Conservation (phyloP, 2,888 invertebrate genomes). For the Tortrix viridana region DNA sequence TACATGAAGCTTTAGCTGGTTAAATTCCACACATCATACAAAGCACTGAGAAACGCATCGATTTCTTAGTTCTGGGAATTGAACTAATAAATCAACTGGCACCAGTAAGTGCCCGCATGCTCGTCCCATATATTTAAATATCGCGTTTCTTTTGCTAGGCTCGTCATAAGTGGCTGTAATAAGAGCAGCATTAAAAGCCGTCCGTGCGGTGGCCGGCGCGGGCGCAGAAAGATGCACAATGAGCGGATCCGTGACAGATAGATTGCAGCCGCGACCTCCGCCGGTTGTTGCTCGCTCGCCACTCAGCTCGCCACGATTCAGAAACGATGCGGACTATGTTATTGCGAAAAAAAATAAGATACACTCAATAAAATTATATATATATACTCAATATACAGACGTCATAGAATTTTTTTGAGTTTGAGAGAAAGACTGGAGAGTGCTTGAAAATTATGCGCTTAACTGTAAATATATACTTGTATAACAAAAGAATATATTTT, state of each 20-base stretch:
- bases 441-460: no score
- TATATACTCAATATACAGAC: no score
- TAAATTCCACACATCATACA: constrained; percentile 21
- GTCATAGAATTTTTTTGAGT: no score
- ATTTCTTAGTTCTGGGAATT: neutral
- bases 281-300: constrained; percentile 33
- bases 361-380: no score
- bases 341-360: no score
- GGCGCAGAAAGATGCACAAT: constrained; percentile 44
- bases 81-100: no score
- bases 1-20: no score
- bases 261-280: constrained; percentile 43
- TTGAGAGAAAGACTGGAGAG: no score
- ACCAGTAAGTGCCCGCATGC: constrained; percentile 7
- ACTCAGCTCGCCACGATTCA: constrained; percentile 22
- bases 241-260: constrained; percentile 49
- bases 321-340: neutral
- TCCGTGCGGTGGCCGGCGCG: constrained; percentile 30
- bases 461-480: no score
- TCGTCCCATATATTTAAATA: constrained; percentile 30
- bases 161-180: constrained; percentile 38
- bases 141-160: constrained; percentile 35
- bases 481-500: no score
- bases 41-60: neutral
- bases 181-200: constrained; percentile 41